phyloP scores from a whole-genome alignment of 2,113 vertebrate genomes.

The Bos javanicus region DNA sequence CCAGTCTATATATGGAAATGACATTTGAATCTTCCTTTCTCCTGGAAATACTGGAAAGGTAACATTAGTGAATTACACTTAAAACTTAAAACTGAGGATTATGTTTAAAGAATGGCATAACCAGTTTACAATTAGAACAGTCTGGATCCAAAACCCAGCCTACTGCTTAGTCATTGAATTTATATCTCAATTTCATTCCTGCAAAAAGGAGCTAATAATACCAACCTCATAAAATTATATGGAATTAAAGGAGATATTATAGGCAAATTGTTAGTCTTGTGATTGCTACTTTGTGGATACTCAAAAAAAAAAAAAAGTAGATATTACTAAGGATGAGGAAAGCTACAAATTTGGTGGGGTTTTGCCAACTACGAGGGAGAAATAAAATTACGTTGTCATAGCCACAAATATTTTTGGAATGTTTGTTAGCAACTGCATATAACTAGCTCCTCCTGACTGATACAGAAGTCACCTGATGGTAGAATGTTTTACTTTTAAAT shows the following conservation, averaged over 20 bases:
- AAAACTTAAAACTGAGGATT: neutral
- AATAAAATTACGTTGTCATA: neutral
- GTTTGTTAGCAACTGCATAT: neutral
- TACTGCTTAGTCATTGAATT: neutral
- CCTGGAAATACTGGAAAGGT: neutral
- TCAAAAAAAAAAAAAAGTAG: neutral
- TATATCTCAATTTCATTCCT: neutral
- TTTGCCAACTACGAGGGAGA: neutral
- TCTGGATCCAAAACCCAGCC: neutral
- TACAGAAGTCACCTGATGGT: neutral
- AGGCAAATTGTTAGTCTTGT: neutral
- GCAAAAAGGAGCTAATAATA: neutral
- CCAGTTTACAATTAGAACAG: neutral
- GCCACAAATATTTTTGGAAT: neutral
- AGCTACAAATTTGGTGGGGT: neutral
- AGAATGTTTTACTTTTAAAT: neutral
- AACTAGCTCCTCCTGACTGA: neutral
- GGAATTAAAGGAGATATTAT: neutral
- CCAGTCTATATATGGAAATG: neutral
- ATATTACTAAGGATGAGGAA: neutral
- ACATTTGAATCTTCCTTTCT: neutral
- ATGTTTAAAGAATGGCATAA: neutral
- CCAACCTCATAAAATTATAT: neutral
- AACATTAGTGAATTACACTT: neutral
- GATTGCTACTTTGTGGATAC: neutral